Base-by-base conservation (phyloP, 2,888 invertebrate genomes). In the Drosophila fungiperda region DNA sequence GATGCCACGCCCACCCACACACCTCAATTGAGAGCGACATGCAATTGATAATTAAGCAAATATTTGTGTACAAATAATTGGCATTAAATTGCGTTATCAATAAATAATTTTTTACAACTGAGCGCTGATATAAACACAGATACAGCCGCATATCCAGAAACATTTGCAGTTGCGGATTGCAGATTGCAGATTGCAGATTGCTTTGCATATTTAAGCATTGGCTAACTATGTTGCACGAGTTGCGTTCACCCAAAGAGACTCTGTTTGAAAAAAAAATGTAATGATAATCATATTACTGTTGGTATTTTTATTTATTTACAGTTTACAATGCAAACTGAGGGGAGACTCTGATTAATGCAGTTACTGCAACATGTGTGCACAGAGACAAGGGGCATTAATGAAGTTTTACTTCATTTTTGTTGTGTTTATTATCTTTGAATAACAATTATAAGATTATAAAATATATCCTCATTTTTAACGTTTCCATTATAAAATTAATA, bases 71-170 rank as follows among this genome's bases (percentile, higher is more conserved):
- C 87, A 88, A 92, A 91, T 90, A 92, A 91, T 90, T 90, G 90
- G 78, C 86, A 85, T 91, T 91, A 92, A 91, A 92, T 91, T 90
- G 84, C 91, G 89, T 88, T 92, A 91, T 91, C 91, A 82, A 89
- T 89, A 88, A 83, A 83, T 89, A 87, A 91, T 90, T 91, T 91
- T 91, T 86, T 87, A 89, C 87, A 90, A 91, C 80, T 82, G 82
- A 80, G 76, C 89, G 84, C 72, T 80, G 75, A 74, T 74, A 77
- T 52, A 68, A 55, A 68, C 42, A 67, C 57, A 49, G 23, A 48
- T 49, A 66, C 48, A 60, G 29, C 7, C 29, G 3, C 23, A 45
- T 23, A 23, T 23, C 23, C 54, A 38, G 20, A 29, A 48, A 61
- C 32, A 64, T 32, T 20, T 55, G 40, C 55, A 55, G 20, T 4